These are phyloP conservation scores for Scaptomyza polygonia DNA, from an alignment of 2,888 invertebrate genomes.

Conservation along the genomic window DNA sequence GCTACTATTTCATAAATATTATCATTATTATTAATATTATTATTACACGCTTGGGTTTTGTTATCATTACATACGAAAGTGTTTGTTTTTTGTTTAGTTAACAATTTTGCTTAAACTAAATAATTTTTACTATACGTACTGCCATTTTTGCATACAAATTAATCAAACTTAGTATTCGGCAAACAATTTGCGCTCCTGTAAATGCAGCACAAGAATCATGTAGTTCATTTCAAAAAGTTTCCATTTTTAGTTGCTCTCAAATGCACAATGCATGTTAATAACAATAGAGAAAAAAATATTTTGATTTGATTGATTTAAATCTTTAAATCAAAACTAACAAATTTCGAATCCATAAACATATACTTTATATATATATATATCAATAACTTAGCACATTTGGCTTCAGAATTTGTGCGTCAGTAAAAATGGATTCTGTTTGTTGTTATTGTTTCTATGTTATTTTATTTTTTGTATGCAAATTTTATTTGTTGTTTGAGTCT, in stretches of 20 bases:
- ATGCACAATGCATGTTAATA: constrained; percentile 36
- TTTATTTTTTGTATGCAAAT: constrained; percentile 26
- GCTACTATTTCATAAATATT: constrained; percentile 65
- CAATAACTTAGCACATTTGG: constrained; percentile 4
- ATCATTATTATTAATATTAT: constrained; percentile 48
- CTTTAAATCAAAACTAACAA: constrained; percentile 44
- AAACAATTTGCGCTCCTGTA: constrained; percentile 48
- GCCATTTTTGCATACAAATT: constrained; percentile 47
- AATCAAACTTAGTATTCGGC: constrained; percentile 58
- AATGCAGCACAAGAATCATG: constrained; percentile 57
- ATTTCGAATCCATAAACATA: constrained; percentile 39
- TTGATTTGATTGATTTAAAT: constrained; percentile 29
- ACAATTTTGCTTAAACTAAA: constrained; percentile 69
- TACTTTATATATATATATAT: constrained; percentile 1
- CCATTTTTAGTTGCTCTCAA: constrained; percentile 30
- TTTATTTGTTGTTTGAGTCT: constrained; percentile 70
- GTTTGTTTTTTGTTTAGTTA: constrained; percentile 52
- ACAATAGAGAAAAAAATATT: constrained; percentile 25
- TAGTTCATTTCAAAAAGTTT: constrained; percentile 35
- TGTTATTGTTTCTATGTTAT: constrained; percentile 32
- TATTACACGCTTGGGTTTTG: constrained; percentile 49
- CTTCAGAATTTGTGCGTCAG: background rate
- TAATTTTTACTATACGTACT: constrained; percentile 53
- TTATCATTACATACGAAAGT: constrained; percentile 65
- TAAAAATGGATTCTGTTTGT: constrained; percentile 38